These are phyloP conservation scores for Amblyornis subalaris DNA, from an alignment of 2,113 vertebrate species.

Conservation along the genomic window DNA sequence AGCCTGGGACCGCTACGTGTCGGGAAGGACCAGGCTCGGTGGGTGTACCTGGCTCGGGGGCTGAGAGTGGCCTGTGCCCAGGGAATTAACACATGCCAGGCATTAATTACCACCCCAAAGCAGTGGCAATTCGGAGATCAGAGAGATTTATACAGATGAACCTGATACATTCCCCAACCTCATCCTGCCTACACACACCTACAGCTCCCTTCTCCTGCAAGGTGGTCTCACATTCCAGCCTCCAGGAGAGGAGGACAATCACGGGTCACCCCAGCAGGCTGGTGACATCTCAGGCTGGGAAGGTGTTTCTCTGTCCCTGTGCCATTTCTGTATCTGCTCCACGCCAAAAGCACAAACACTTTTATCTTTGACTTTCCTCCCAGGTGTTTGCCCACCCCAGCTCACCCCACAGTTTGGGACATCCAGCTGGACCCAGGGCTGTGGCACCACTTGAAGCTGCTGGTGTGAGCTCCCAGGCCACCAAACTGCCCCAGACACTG, in stretches of 20 bases:
- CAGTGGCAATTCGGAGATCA: not conserved
- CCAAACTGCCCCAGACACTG: not conserved
- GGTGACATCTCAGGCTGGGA: accelerated
- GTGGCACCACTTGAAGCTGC: not conserved
- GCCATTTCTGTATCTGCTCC: not conserved
- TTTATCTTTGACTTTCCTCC: not conserved
- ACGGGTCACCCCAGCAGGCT: accelerated
- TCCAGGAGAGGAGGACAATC: not conserved
- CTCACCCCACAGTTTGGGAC: accelerated
- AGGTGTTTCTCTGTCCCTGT: not conserved
- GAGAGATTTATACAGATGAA: not conserved
- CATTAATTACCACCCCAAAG: not conserved
- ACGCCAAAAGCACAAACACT: not conserved
- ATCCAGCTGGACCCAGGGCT: accelerated
- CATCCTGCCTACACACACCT: not conserved
- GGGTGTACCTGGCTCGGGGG: not conserved
- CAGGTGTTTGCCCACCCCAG: not conserved
- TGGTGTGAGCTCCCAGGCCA: not conserved
- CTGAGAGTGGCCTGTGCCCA: not conserved
- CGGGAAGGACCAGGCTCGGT: accelerated
- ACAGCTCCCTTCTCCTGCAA: not conserved
- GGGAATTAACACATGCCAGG: not conserved
- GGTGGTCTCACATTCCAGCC: not conserved
- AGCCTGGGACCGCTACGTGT: accelerated
- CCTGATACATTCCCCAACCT: not conserved